Percentiles rank a stretch among this genome's conserved stretches.
Conservation (phyloP, 2,113 vertebrate genomes). For the Columba livia region DNA sequence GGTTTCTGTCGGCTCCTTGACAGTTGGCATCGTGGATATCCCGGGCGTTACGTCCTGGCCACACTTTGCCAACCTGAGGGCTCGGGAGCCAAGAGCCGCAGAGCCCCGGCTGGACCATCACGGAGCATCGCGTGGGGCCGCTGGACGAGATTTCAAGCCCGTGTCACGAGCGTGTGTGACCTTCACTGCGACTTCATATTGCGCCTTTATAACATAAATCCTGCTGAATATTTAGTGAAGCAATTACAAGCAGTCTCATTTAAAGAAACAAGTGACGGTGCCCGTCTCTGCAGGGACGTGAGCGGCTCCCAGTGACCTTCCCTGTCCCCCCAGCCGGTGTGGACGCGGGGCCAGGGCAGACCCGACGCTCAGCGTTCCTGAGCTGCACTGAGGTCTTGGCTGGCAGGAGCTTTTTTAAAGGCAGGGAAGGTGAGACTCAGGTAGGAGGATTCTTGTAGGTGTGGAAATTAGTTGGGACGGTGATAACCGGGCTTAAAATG, state of each 20-base stretch:
- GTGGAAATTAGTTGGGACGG: background rate
- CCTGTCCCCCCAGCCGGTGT: background rate
- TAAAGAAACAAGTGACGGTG: conserved; percentile 44
- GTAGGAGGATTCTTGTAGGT: background rate
- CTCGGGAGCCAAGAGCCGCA: background rate
- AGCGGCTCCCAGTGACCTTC: conserved; percentile 25
- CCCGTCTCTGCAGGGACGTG: background rate
- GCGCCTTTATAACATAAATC: conserved; percentile 57
- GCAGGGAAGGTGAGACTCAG: background rate
- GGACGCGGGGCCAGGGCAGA: background rate
- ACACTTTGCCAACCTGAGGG: background rate
- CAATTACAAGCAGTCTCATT: conserved; percentile 52
- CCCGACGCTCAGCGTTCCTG: background rate
- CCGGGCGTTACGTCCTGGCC: background rate
- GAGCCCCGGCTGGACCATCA: background rate
- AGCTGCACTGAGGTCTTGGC: background rate
- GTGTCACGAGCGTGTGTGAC: background rate
- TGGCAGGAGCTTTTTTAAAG: background rate
- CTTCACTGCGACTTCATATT: conserved; percentile 28
- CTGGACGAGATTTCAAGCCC: background rate
- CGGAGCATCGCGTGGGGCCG: background rate
- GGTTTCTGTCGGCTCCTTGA: background rate
- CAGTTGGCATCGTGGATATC: background rate
- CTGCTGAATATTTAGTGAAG: conserved; percentile 61
- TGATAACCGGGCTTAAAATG: background rate